Base-by-base conservation (phyloP, 2,888 invertebrate species). In the Seladonia tumulorum region DNA sequence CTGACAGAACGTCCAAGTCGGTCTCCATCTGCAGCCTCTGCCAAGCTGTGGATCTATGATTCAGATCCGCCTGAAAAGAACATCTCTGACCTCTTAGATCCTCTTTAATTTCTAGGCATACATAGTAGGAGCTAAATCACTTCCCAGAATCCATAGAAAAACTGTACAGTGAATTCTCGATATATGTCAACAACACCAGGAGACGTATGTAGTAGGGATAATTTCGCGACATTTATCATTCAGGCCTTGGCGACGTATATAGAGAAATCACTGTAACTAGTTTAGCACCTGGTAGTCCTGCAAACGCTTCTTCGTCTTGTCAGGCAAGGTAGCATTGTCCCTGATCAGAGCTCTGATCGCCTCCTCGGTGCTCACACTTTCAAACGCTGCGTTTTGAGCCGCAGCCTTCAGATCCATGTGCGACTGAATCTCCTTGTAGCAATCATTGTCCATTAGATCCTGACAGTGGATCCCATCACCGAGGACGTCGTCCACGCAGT, bases 11-110 rank as follows among this genome's bases (percentile, higher is more conserved):
- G 16, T 95, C 95, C 3, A 97, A 92, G 92, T 96, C 95, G 79
- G 96, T 96, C 95, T 98, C 98, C 73, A 96, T 95, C 79, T 96
- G 96, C 47, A 98, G 95, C 88, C 96, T 96, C 66, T 96, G 95
- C 96, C 97, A 97, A 0, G 97, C 97, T 4, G 97, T 96, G 88
- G 96, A 96, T 72, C 96, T 96, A 89, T 96, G 96, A 93, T 98
- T 98, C 76, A 98, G 95, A 76, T 97, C 97, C 76, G 95, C 95
- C 91, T 97, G 63, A 68, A 82, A 82, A 72, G 22, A 74, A 12
- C 53, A 78, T 78, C 16, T 66, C 22, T 39, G 68, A 63, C 25
- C 29, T 39, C 18, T 22, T 18, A 39, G 18, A 68, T 22, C 10
- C 12, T 68, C n/a, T 22, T 7, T 42, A 63, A 63, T 29, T 63